These are phyloP conservation scores for Planococcus citri DNA, from an alignment of 1,140 invertebrate genomes.

Conservation along the genomic window DNA sequence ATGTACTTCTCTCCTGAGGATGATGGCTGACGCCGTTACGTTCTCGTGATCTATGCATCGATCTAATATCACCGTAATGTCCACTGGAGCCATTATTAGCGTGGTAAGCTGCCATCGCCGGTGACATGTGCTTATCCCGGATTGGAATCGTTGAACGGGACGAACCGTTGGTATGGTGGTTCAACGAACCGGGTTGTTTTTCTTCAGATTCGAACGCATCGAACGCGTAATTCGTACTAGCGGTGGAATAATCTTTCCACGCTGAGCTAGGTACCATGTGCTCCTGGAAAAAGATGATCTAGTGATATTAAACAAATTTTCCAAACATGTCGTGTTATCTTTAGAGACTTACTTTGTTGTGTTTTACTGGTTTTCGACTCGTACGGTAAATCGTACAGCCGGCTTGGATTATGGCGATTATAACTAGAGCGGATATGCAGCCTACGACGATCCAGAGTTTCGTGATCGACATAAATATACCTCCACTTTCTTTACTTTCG, in stretches of 20 bases:
- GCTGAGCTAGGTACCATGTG: conserved; percentile 65
- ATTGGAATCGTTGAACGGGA: conserved; percentile 27
- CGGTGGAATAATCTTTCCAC: conserved; percentile 73
- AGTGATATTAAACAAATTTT: neutral
- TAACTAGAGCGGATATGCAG: conserved; percentile 60
- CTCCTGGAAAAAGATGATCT: conserved; percentile 45
- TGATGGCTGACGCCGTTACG: conserved; percentile 20
- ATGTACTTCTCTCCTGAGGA: conserved; percentile 34
- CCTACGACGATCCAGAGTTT: conserved; percentile 72
- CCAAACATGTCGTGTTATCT: neutral
- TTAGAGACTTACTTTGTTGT: neutral
- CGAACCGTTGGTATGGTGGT: conserved; percentile 27
- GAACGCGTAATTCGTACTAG: conserved; percentile 77
- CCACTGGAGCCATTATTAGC: conserved; percentile 34
- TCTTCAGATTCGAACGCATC: conserved; percentile 63
- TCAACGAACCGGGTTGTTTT: conserved; percentile 43
- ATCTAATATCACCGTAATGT: conserved; percentile 45
- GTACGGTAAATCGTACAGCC: conserved; percentile 66
- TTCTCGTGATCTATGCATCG: conserved; percentile 42
- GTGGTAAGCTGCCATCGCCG: conserved; percentile 22
- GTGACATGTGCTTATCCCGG: conserved; percentile 24
- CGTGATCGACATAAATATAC: conserved; percentile 39
- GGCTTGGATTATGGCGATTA: conserved; percentile 69
- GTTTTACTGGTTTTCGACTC: conserved; percentile 39
- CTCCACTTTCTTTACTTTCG: conserved; percentile 26